Evolutionary conservation across 2,113 vertebrate species (phyloP).

Genomic region (Tetraodon nigroviridis): DNA sequence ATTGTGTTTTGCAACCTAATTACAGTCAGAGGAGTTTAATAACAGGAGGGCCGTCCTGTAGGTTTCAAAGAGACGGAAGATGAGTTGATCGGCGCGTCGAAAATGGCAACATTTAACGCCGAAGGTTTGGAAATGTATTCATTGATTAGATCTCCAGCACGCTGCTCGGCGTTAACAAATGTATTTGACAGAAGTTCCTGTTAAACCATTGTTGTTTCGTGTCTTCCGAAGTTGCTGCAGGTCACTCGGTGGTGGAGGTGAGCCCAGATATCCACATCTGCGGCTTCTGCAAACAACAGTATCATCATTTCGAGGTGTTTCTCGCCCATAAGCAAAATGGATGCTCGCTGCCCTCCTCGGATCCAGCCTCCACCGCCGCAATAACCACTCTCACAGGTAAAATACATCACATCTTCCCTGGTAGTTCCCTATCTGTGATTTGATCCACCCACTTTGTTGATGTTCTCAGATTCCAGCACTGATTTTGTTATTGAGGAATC

Average conservation of each 20-base stretch:
- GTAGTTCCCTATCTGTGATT: too few relatives aligned
- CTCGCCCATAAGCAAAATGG: slow-evolving; percentile 90
- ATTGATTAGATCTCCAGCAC: background rate
- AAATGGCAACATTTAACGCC: slow-evolving; percentile 69
- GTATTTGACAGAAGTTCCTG: background rate
- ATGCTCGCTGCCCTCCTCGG: slow-evolving; percentile 76
- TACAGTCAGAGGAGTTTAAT: background rate
- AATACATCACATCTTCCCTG: background rate
- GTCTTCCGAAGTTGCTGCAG: slow-evolving; percentile 62
- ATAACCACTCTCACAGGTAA: slow-evolving; percentile 82
- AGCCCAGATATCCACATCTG: slow-evolving; percentile 96
- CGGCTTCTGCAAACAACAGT: slow-evolving; percentile 95
- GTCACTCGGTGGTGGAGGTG: slow-evolving; percentile 84
- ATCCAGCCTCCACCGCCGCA: slow-evolving; percentile 59
- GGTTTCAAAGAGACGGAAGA: slow-evolving; percentile 14
- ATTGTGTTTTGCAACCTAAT: background rate
- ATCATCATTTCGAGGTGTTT: slow-evolving; percentile 88
- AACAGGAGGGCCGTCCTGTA: background rate
- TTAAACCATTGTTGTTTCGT: slow-evolving; percentile 8
- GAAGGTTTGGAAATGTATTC: slow-evolving; percentile 52
- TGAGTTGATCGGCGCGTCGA: slow-evolving; percentile 36
- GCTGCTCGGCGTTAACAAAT: background rate
- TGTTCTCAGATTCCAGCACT: slow-evolving; percentile 76
- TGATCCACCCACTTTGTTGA: too few relatives aligned
- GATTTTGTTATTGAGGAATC: slow-evolving; percentile 90